Evolutionary conservation across 2,888 invertebrate genomes (phyloP).

Genomic region (Cryptosula pallasiana): DNA sequence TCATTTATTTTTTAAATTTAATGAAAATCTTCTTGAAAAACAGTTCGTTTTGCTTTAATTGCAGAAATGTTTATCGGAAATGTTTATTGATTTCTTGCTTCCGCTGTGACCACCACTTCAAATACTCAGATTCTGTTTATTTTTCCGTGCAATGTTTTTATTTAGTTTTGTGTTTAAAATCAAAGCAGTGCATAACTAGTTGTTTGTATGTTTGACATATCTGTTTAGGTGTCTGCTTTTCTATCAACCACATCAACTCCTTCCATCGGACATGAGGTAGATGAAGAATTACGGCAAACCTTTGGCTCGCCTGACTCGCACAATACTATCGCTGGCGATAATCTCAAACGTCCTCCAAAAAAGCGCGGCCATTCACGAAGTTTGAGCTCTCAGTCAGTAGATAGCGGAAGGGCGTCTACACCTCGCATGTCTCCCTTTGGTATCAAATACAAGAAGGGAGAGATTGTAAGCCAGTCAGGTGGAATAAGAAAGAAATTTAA

Average conservation of each 20-base stretch:
- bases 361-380: conserved; percentile 32
- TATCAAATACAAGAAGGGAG: conserved; percentile 69
- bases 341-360: conserved; percentile 3
- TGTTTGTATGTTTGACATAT: background rate
- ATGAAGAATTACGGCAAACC: conserved; percentile 18
- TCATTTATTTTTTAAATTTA: too few species aligned
- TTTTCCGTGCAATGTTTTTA: too few species aligned
- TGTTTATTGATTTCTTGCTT: too few species aligned
- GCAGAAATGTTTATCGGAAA: too few species aligned
- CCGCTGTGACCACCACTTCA: too few species aligned
- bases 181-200: too few species aligned
- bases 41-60: too few species aligned
- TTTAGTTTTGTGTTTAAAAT: too few species aligned
- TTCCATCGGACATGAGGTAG: background rate
- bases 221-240: background rate
- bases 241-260: background rate
- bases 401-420: conserved; percentile 48
- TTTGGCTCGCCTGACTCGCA: conserved; percentile 6
- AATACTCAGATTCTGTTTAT: too few species aligned
- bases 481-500: conserved; percentile 98
- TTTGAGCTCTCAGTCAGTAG: conserved; percentile 46
- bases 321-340: background rate
- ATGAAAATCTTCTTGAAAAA: too few species aligned
- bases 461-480: conserved; percentile 85
- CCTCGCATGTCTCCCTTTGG: conserved; percentile 41